phyloP scores from a whole-genome alignment of 2,888 invertebrate genomes.

The Allophyes oxyacanthae region DNA sequence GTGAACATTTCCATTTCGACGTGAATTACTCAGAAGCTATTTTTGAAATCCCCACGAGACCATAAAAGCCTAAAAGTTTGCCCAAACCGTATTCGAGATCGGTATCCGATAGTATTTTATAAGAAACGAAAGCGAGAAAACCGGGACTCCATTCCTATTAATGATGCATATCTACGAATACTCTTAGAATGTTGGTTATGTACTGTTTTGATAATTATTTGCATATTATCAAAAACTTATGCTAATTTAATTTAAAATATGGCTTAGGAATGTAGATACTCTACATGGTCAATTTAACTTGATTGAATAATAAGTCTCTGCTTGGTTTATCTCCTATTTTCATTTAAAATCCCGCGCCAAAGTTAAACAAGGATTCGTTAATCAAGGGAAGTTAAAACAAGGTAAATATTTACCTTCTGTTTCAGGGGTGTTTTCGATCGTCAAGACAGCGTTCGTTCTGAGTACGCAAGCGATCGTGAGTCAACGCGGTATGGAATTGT shows the following conservation, averaged over 20 bases:
- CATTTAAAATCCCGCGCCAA: constrained; percentile 26
- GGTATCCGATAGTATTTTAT: constrained; percentile 17
- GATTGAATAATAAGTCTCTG: too few species aligned
- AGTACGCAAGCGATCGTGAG: constrained; percentile 97
- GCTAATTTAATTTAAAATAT: not conserved
- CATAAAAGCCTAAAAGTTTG: constrained; percentile 21
- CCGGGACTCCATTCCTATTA: constrained; percentile 17
- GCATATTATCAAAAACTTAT: too few species aligned
- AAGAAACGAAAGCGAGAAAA: constrained; percentile 9
- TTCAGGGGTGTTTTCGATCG: constrained; percentile 95
- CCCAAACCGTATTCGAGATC: constrained; percentile 15
- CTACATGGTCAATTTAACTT: too few species aligned
- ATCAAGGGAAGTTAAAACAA: constrained; percentile 43
- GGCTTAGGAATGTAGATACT: too few species aligned
- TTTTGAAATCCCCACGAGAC: constrained; percentile 15
- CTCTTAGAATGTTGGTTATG: constrained; percentile 20
- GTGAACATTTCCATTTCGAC: constrained; percentile 4
- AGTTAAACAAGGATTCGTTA: constrained; percentile 39
- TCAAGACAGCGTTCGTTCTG: constrained; percentile 96
- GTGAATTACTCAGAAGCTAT: constrained; percentile 16
- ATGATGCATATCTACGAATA: constrained; percentile 12
- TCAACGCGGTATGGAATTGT: constrained; percentile 95
- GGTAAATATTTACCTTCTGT: constrained; percentile 59
- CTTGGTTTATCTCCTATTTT: constrained; percentile 17
- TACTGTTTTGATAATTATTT: too few species aligned